phyloP scores from a whole-genome alignment of 1,140 invertebrate species.

The Bombus picipes region DNA sequence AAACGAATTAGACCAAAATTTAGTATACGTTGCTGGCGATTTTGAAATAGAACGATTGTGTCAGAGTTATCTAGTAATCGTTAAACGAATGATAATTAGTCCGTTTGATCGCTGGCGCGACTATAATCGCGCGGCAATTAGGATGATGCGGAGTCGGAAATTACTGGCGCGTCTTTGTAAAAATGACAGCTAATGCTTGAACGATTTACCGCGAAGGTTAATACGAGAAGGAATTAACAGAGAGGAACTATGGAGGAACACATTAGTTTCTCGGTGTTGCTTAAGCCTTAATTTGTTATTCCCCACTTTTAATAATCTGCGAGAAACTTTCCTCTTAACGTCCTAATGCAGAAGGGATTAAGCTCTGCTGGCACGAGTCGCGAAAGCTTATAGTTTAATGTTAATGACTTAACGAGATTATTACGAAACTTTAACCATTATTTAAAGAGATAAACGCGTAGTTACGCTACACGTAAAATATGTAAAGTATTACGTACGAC shows the following conservation, averaged over 20 bases:
- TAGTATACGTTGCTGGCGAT: background rate
- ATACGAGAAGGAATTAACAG: slow-evolving; percentile 23
- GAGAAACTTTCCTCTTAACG: background rate
- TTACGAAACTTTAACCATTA: background rate
- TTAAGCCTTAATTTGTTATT: slow-evolving; percentile 8
- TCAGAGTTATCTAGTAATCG: background rate
- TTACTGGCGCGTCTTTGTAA: slow-evolving; percentile 12
- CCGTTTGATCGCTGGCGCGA: slow-evolving; percentile 18
- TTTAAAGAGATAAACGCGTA: background rate
- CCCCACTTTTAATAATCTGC: background rate
- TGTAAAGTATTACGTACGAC: too few relatives aligned
- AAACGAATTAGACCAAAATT: too few relatives aligned
- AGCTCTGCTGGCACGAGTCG: background rate
- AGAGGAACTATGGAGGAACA: background rate
- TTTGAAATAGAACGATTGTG: slow-evolving; percentile 13
- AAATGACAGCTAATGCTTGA: slow-evolving; percentile 25
- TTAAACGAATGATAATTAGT: slow-evolving; percentile 34
- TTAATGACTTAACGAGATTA: background rate
- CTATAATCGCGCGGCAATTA: slow-evolving; percentile 33
- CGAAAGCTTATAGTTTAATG: background rate
- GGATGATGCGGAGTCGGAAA: slow-evolving; percentile 22
- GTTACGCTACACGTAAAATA: background rate
- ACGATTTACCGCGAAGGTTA: slow-evolving; percentile 29
- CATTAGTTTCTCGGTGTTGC: slow-evolving; percentile 18
- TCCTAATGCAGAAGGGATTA: background rate